Evolutionary conservation across 2,888 invertebrate genomes (phyloP).

Genomic region (Rhodophaea formosa): DNA sequence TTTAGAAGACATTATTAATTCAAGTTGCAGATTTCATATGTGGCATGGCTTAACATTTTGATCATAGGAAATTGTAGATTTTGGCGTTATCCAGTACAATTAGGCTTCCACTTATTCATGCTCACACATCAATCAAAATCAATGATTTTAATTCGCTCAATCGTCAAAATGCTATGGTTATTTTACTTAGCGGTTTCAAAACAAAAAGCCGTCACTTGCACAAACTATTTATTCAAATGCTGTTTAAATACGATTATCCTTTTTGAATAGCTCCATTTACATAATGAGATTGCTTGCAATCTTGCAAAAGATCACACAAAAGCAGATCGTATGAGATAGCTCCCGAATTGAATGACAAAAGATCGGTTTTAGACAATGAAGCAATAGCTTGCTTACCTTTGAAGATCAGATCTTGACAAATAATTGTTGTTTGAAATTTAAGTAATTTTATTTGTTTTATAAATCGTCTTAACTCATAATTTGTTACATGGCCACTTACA

Average conservation of each 20-base stretch:
- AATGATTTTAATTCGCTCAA: too few relatives aligned
- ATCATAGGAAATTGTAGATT: too few relatives aligned
- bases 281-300: conserved; percentile 54
- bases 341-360: conserved; percentile 36
- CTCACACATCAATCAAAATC: too few relatives aligned
- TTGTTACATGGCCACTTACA: too few relatives aligned
- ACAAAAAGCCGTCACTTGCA: conserved; percentile 22
- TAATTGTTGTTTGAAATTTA: neutral
- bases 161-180: too few relatives aligned
- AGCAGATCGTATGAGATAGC: conserved; percentile 54
- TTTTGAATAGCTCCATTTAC: conserved; percentile 53
- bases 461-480: too few relatives aligned
- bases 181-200: neutral
- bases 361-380: conserved; percentile 3
- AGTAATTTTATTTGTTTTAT: too few relatives aligned
- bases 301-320: conserved; percentile 39
- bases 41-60: too few relatives aligned
- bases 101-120: too few relatives aligned
- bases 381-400: neutral
- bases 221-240: conserved; percentile 36
- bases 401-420: neutral
- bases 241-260: conserved; percentile 50
- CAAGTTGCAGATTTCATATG: too few relatives aligned
- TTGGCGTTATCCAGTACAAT: too few relatives aligned
- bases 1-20: too few relatives aligned